A percentile compares a stretch with the other conserved stretches of the same genome.
Evolutionary conservation across 2,797 vertebrate species (phyloP).

Genomic region (Liasis olivaceus): DNA sequence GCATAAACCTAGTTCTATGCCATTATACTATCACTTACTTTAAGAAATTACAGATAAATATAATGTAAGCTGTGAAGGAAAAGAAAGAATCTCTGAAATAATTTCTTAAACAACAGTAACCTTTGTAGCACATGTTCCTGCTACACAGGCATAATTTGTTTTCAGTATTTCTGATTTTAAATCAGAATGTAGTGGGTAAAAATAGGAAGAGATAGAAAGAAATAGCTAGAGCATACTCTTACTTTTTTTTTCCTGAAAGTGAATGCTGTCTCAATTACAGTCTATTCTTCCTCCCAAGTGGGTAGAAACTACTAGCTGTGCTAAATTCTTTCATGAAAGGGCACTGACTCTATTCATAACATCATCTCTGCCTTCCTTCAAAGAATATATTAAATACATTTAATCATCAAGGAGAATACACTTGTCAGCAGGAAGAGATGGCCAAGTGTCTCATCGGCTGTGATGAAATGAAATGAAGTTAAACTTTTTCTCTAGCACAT

Average conservation of each 20-base stretch:
- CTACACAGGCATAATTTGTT: too few relatives aligned
- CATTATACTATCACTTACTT: neutral
- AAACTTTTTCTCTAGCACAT: slow-evolving; percentile 36
- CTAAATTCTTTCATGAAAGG: slow-evolving; percentile 56
- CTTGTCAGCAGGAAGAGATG: slow-evolving; percentile 58
- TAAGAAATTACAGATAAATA: neutral
- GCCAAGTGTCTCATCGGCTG: slow-evolving; percentile 54
- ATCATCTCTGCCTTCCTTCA: slow-evolving; percentile 50
- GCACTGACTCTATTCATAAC: slow-evolving; percentile 50
- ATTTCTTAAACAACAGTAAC: neutral
- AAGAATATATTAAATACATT: slow-evolving; percentile 64
- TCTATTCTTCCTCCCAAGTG: slow-evolving; percentile 26
- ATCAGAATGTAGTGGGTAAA: neutral
- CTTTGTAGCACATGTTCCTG: neutral
- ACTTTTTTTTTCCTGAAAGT: neutral
- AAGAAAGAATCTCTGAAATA: neutral
- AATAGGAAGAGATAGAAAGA: neutral
- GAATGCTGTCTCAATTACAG: slow-evolving; percentile 31
- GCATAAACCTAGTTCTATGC: neutral
- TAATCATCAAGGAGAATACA: slow-evolving; percentile 63
- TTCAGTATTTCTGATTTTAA: neutral
- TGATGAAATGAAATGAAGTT: slow-evolving; percentile 52
- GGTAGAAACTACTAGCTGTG: slow-evolving; percentile 52
- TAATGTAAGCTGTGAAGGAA: neutral
- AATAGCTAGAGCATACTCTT: slow-evolving; percentile 15